Evolutionary conservation across 2,797 vertebrate species (phyloP).

Genomic region (Anguilla pacifica): DNA sequence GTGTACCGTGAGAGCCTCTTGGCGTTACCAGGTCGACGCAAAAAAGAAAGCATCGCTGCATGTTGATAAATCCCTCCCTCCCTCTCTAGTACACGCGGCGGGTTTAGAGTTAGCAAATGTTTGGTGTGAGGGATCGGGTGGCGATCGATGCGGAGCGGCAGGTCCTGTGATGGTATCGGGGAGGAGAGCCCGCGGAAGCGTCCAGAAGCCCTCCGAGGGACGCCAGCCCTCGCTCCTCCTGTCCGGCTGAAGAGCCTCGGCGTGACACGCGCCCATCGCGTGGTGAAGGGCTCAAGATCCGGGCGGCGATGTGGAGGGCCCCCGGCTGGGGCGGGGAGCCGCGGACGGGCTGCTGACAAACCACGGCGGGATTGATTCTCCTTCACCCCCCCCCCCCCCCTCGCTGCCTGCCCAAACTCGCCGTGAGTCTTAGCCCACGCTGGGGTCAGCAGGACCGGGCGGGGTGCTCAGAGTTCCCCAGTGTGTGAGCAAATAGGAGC

Average conservation of each 20-base stretch:
- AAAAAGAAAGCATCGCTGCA: neutral
- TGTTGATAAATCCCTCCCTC: neutral
- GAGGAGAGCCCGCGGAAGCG: neutral
- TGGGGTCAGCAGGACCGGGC: neutral
- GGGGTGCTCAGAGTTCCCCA: neutral
- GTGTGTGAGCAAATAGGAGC: neutral
- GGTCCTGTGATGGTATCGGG: neutral
- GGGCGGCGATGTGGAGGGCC: neutral
- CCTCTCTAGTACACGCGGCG: neutral
- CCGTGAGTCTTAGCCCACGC: neutral
- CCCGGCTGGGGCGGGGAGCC: neutral
- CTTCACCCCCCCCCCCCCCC: neutral
- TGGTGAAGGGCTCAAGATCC: neutral
- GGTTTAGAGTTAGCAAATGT: neutral
- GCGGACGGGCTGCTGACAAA: neutral
- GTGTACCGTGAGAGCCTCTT: neutral
- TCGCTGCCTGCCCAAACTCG: neutral
- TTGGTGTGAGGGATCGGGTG: neutral
- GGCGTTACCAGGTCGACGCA: neutral
- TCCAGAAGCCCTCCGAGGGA: neutral
- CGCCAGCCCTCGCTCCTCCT: neutral
- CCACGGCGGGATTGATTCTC: neutral
- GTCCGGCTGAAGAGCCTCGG: conserved; percentile 10
- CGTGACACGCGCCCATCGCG: conserved; percentile 12
- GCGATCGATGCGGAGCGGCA: neutral